Evolutionary conservation across 2,113 vertebrate genomes (phyloP), one percentile per base, ranked within the genome.

Genomic region (Phrynosoma blainvillii): DNA sequence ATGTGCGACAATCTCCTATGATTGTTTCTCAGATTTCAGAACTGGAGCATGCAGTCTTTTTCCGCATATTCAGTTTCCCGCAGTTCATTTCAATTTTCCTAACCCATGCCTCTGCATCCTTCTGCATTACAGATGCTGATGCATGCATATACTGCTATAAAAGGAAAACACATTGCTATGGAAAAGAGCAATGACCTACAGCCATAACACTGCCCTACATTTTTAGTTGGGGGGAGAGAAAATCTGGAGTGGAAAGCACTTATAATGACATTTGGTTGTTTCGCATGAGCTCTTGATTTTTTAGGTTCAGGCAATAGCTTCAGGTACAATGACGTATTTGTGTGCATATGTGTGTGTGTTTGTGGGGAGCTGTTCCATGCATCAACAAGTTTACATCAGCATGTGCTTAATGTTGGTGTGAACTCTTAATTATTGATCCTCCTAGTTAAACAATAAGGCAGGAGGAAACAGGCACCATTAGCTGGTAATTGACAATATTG

Each of bases 361-460:
- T 68, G 14, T 5, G 9, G 81, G 77, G 56, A 36, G 77, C 86
- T 59, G 3, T 93, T 70, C 79, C 42, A 79, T 65, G 71, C 84
- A 82, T 82, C 84, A 88, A 85, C 88, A 92, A 74, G 62, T 89
- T 94, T 87, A 90, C 87, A 92, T 93, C 84, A 90, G 89, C 88
- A 83, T 80, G 73, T 88, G 85, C 90, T 95, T 94, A 94, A 93
- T 94, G 94, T 91, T 90, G 89, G 88, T 92, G 9, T 89, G 89
- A 94, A 88, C 92, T 95, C 88, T 96, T 95, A 96, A 93, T 95
- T 97, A 97, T 97, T 95, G 96, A 97, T 96, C 94, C 88, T 59
- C 70, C 84, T 84, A 79, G 95, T 95, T 94, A 94, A 95, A 90
- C 89, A 93, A 88, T 92, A 94, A 95, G 96, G 85, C 93, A 88